phyloP scores from a whole-genome alignment of 1,140 invertebrate genomes.

The Rhyzopertha dominica region DNA sequence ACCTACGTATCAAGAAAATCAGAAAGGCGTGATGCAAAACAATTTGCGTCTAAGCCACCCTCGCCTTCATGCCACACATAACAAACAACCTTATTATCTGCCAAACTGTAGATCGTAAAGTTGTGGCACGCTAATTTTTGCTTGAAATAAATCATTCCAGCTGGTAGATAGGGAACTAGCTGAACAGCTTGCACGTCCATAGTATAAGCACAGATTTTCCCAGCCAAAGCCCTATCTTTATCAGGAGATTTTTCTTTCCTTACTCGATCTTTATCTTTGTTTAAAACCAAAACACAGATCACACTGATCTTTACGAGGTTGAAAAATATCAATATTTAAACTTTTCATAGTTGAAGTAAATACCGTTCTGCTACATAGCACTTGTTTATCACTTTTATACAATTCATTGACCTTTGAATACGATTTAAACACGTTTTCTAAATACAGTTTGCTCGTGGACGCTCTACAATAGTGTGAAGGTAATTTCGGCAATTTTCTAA shows the following conservation, averaged over 20 bases:
- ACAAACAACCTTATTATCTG: constrained; percentile 18
- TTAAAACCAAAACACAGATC: constrained; percentile 7
- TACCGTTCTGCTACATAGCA: not conserved
- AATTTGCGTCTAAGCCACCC: constrained; percentile 20
- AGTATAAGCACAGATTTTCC: constrained; percentile 4
- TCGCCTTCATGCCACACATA: constrained; percentile 33
- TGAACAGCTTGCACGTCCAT: constrained; percentile 6
- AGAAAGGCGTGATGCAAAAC: constrained; percentile 12
- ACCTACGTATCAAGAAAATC: constrained; percentile 12
- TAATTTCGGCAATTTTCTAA: constrained; percentile 2
- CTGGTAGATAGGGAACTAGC: not conserved
- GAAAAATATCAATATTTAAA: constrained; percentile 5
- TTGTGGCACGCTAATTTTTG: constrained; percentile 29
- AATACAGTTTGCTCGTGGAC: no score
- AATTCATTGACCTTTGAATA: no score
- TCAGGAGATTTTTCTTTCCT: not conserved
- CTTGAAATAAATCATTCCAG: constrained; percentile 11
- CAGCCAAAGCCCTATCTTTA: constrained; percentile 1
- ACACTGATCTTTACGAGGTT: constrained; percentile 13
- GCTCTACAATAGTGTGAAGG: no score
- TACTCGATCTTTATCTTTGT: not conserved
- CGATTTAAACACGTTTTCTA: no score
- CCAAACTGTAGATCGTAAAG: constrained; percentile 23
- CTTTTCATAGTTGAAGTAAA: not conserved
- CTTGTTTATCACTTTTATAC: not conserved